Evolutionary conservation across 2,888 invertebrate species (phyloP).

Genomic region (Lymantria monacha): DNA sequence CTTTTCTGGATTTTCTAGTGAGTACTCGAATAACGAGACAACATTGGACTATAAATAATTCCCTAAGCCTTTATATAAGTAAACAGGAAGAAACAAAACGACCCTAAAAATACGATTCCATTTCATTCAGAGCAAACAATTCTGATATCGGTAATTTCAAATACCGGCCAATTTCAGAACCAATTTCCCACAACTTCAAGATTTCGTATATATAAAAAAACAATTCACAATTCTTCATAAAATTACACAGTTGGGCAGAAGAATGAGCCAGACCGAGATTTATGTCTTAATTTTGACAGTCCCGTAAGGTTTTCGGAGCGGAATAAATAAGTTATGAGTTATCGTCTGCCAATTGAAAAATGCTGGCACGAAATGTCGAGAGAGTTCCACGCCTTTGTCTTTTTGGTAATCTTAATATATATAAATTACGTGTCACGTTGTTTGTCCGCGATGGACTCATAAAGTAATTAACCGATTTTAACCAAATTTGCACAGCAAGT

Average conservation of each 20-base stretch:
- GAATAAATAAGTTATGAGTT: slow-evolving; percentile 71
- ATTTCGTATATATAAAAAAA: slow-evolving; percentile 26
- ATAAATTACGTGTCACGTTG: not conserved
- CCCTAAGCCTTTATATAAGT: not conserved
- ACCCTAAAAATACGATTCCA: not conserved
- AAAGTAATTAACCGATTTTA: no score
- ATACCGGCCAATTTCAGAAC: slow-evolving; percentile 17
- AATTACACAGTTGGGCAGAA: slow-evolving; percentile 37
- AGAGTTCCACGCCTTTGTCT: slow-evolving; percentile 3
- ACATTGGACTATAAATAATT: not conserved
- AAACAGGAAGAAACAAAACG: slow-evolving; percentile 1
- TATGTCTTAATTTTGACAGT: slow-evolving; percentile 73
- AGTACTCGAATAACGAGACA: not conserved
- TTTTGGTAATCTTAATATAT: slow-evolving; percentile 17
- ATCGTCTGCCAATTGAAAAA: slow-evolving; percentile 56
- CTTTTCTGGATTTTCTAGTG: no score
- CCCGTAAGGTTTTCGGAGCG: slow-evolving; percentile 49
- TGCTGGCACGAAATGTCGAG: slow-evolving; percentile 29
- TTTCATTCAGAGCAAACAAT: slow-evolving; percentile 15
- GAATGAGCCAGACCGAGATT: slow-evolving; percentile 53
- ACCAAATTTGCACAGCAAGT: no score
- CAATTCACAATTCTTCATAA: slow-evolving; percentile 35
- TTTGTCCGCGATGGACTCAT: not conserved
- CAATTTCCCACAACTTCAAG: slow-evolving; percentile 20
- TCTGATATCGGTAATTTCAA: slow-evolving; percentile 7